Conservation (phyloP, 2,888 invertebrate species). For the Synergus laeviventris region DNA sequence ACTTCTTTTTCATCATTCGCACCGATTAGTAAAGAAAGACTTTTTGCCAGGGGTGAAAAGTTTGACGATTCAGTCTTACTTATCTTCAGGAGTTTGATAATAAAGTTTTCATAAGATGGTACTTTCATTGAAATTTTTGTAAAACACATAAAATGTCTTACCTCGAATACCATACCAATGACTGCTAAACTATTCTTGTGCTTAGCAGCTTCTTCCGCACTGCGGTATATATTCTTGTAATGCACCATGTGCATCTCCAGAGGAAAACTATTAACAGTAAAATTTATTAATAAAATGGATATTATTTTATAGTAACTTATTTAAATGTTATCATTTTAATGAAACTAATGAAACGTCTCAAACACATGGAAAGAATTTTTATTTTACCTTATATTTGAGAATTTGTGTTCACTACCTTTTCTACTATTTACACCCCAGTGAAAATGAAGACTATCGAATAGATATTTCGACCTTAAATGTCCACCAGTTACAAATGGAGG, state of each 20-base stretch:
- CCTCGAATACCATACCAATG: not conserved
- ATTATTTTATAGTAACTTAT: not conserved
- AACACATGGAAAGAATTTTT: not conserved
- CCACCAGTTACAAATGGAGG: not conserved
- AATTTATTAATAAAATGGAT: not conserved
- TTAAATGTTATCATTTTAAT: not conserved
- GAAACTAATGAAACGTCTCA: not conserved
- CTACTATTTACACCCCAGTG: slow-evolving; percentile 13
- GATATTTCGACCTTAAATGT: not conserved
- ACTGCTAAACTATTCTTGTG: not conserved
- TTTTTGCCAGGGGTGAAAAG: not conserved
- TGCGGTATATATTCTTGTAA: not conserved
- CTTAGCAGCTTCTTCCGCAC: not conserved
- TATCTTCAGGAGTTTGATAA: not conserved
- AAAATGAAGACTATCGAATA: slow-evolving; percentile 5
- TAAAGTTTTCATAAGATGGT: not conserved
- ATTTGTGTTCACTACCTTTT: not conserved
- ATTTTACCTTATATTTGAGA: slow-evolving; percentile 15
- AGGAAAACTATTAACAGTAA: not conserved
- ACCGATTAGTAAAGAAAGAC: not conserved
- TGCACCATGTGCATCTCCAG: slow-evolving; percentile 23
- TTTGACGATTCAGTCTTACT: not conserved
- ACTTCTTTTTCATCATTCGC: not conserved
- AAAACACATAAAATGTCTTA: not conserved
- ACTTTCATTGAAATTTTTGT: not conserved